phyloP scores from a whole-genome alignment of 2,888 invertebrate species.

The Argynnis bischoffii region DNA sequence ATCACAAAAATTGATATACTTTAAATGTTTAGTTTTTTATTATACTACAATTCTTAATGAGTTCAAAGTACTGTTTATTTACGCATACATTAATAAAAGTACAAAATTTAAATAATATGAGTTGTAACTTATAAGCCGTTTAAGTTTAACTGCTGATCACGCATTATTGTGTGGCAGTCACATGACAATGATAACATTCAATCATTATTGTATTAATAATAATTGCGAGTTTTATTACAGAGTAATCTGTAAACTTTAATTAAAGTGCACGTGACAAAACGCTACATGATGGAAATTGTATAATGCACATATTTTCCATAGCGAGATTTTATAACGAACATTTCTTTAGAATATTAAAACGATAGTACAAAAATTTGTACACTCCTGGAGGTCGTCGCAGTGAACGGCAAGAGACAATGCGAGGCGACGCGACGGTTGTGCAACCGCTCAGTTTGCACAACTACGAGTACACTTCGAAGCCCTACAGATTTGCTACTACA shows the following conservation, averaged over 20 bases:
- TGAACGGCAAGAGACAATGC: slow-evolving; percentile 81
- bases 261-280: slow-evolving; percentile 15
- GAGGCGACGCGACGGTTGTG: slow-evolving; percentile 76
- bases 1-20: too few relatives aligned
- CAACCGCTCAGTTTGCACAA: slow-evolving; percentile 75
- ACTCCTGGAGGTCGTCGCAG: slow-evolving; percentile 71
- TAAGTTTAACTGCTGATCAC: slow-evolving; percentile 43
- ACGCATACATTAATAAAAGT: slow-evolving; percentile 8
- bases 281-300: neutral
- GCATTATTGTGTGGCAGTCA: slow-evolving; percentile 51
- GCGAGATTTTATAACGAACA: slow-evolving; percentile 7
- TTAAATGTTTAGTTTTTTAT: too few relatives aligned
- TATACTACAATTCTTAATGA: too few relatives aligned
- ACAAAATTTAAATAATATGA: too few relatives aligned
- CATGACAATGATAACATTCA: slow-evolving; percentile 50
- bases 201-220: slow-evolving; percentile 39
- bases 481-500: slow-evolving; percentile 54
- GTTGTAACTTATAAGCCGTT: too few relatives aligned
- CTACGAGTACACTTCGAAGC: slow-evolving; percentile 49
- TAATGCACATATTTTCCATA: neutral
- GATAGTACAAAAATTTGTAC: slow-evolving; percentile 29
- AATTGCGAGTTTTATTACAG: slow-evolving; percentile 10
- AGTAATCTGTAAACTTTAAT: slow-evolving; percentile 25
- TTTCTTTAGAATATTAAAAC: slow-evolving; percentile 18
- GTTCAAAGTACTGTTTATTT: too few relatives aligned